Base-by-base conservation (phyloP, 2,888 invertebrate genomes). In the Eupithecia pulchellata region DNA sequence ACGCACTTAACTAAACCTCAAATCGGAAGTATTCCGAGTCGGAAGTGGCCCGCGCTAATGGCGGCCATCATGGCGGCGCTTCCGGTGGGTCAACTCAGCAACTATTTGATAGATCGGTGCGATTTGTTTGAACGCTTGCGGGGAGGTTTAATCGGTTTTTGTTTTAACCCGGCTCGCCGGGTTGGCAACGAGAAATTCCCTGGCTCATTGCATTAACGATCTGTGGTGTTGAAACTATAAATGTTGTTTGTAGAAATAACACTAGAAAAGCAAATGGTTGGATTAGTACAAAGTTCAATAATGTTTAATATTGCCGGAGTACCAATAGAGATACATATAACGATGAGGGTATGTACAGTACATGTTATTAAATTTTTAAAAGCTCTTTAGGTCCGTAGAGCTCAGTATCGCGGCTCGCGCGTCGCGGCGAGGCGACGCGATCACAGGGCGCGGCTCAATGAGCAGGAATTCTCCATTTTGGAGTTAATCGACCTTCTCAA, bases 21-120 rank as follows among this genome's bases (percentile, higher is more conserved):
- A 39, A 47, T 75, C 73, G 75, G 76, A 79, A 77, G 78, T 81
- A 80, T 78, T 76, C 78, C 77, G 75, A 77, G 69, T 74, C 81
- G 85, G 82, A 85, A 81, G 82, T 77, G 66, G 77, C 74, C 72
- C 80, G 78, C 81, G 75, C 83, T 87, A 87, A 87, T 87, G 86
- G 86, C 80, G 79, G 81, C 72, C 79, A 80, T 83, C 82, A 83
- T 81, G 84, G 82, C 84, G 76, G 81, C 81, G 72, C 82, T 82
- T 86, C 84, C 85, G 79, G 78, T 75, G 77, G 78, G 73, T 69
- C 70, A 74, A 79, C 71, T 77, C 77, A 74, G 80, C 77, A 80
- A 84, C 84, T 83, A 84, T 82, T 82, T 84, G 85, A 85, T 84
- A 81, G 80, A 82, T 82, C 79, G 79, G 72, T 57, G 73, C 75